phyloP scores from a whole-genome alignment of 2,888 invertebrate genomes.

The Diloba caeruleocephala region DNA sequence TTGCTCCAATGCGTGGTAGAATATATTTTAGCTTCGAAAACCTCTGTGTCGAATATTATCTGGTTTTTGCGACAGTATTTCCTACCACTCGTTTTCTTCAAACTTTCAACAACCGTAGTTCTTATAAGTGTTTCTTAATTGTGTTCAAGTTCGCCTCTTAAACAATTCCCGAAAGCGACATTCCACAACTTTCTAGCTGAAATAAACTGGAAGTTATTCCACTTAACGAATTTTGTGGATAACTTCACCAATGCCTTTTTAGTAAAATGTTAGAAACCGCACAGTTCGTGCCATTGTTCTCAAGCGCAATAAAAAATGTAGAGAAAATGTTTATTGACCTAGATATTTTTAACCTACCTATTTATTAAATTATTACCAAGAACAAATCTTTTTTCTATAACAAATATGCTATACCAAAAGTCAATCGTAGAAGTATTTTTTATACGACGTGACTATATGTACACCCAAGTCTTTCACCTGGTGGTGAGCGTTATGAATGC shows the following conservation, averaged over 20 bases:
- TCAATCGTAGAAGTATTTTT: too few relatives aligned
- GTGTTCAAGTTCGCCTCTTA: slow-evolving; percentile 60
- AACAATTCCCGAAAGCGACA: slow-evolving; percentile 63
- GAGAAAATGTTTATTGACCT: slow-evolving; percentile 5
- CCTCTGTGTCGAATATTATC: slow-evolving; percentile 22
- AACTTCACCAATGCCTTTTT: slow-evolving; percentile 58
- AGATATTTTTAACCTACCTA: neutral
- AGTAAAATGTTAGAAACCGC: slow-evolving; percentile 43
- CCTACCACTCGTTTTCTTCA: slow-evolving; percentile 46
- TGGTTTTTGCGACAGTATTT: slow-evolving; percentile 45
- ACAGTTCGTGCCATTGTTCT: slow-evolving; percentile 37
- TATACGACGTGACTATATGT: too few relatives aligned
- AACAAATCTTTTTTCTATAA: neutral
- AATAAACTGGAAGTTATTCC: slow-evolving; percentile 60
- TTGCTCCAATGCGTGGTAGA: too few relatives aligned
- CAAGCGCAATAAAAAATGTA: slow-evolving; percentile 15
- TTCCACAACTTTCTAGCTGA: slow-evolving; percentile 60
- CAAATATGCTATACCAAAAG: too few relatives aligned
- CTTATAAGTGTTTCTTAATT: slow-evolving; percentile 63
- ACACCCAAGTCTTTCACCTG: too few relatives aligned
- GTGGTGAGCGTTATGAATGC: too few relatives aligned
- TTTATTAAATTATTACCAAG: slow-evolving; percentile 4
- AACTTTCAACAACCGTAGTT: slow-evolving; percentile 55
- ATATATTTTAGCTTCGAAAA: slow-evolving; percentile 28
- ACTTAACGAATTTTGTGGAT: slow-evolving; percentile 62